phyloP scores from a whole-genome alignment of 2,888 invertebrate species.

The Temnothorax unifasciatus region DNA sequence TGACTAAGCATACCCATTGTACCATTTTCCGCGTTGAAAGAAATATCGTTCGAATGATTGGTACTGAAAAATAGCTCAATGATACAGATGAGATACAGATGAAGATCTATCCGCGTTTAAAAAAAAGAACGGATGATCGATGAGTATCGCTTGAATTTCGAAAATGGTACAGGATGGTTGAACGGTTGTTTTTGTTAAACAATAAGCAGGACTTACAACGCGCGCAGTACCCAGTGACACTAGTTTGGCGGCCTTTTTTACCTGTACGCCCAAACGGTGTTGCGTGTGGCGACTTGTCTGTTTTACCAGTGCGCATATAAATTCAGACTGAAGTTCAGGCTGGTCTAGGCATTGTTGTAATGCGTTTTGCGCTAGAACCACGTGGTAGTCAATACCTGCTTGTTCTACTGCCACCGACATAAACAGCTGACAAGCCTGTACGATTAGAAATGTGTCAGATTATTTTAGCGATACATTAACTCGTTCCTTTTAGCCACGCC shows the following conservation, averaged over 20 bases:
- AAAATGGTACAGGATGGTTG: constrained; percentile 81
- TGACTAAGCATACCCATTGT: constrained; percentile 84
- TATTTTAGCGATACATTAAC: constrained; percentile 10
- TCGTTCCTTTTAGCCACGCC: constrained; percentile 9
- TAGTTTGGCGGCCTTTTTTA: constrained; percentile 88
- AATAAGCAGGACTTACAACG: constrained; percentile 86
- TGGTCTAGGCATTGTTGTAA: constrained; percentile 96
- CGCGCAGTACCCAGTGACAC: constrained; percentile 86
- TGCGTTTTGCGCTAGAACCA: constrained; percentile 98
- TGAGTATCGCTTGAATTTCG: constrained; percentile 35
- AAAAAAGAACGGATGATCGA: constrained; percentile 13
- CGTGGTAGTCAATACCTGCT: constrained; percentile 98
- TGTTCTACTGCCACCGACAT: constrained; percentile 98
- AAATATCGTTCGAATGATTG: constrained; percentile 25
- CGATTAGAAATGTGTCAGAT: constrained; percentile 53
- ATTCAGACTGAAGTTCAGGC: constrained; percentile 96
- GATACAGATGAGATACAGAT: constrained; percentile 31
- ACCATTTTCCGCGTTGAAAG: constrained; percentile 78
- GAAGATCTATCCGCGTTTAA: constrained; percentile 39
- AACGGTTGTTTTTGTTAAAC: constrained; percentile 84
- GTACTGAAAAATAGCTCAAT: constrained; percentile 31
- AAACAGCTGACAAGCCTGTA: constrained; percentile 97
- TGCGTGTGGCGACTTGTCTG: constrained; percentile 96
- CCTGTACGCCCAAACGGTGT: constrained; percentile 93
- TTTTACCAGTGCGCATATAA: constrained; percentile 95